A percentile compares a stretch with the other conserved stretches of the same genome.
Evolutionary conservation across 2,113 vertebrate genomes (phyloP).

Genomic region (Tiliqua scincoides): DNA sequence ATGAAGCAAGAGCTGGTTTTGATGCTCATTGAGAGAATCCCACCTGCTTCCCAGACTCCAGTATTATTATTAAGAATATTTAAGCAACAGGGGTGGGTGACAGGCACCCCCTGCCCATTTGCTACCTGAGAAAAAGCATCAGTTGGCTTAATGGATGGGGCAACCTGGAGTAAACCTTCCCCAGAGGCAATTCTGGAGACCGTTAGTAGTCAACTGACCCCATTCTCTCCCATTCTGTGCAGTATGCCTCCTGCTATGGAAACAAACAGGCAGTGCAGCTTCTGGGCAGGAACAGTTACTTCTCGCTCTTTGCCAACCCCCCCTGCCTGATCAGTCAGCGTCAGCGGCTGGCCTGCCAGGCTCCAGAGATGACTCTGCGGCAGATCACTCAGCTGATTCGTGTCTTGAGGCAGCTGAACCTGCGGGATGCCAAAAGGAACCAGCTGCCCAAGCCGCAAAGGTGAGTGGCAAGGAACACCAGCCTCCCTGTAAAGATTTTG

Average conservation of each 20-base stretch:
- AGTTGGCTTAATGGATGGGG: too few species aligned
- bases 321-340: conserved; percentile 42
- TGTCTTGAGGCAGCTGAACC: conserved; percentile 31
- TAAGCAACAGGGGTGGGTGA: too few species aligned
- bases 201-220: neutral
- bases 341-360: neutral
- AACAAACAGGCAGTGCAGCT: conserved; percentile 33
- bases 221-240: neutral
- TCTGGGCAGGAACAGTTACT: conserved; percentile 22
- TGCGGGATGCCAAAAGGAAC: neutral
- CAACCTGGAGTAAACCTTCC: too few species aligned
- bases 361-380: conserved; percentile 36
- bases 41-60: too few species aligned
- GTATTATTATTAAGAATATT: too few species aligned
- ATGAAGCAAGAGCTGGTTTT: too few species aligned
- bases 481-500: neutral
- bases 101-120: too few species aligned
- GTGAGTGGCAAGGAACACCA: neutral
- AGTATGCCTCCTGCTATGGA: conserved; percentile 58
- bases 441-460: neutral
- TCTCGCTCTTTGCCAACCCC: conserved; percentile 35
- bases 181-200: too few species aligned
- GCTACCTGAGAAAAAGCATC: too few species aligned
- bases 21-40: too few species aligned
- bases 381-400: conserved; percentile 47